Percentiles rank a stretch among this genome's conserved stretches.
Evolutionary conservation across 2,888 invertebrate species (phyloP).

Genomic region (Taenaris catops): DNA sequence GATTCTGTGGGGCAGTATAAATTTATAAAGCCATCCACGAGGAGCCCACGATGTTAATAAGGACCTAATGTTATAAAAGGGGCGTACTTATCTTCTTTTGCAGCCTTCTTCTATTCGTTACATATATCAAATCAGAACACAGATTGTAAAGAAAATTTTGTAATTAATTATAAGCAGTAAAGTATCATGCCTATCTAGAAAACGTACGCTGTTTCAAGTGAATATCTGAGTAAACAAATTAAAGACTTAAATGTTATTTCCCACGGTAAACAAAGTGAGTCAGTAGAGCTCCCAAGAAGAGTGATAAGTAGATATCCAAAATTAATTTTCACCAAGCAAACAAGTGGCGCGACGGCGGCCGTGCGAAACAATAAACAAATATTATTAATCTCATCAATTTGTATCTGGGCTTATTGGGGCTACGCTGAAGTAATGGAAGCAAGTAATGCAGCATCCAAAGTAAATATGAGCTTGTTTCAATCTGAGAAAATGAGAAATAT

Average conservation of each 20-base stretch:
- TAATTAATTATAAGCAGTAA: no score
- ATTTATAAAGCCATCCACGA: no score
- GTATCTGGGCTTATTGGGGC: slow-evolving; percentile 18
- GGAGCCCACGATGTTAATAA: no score
- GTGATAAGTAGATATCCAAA: slow-evolving; percentile 26
- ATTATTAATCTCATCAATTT: slow-evolving; percentile 40
- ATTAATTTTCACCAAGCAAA: slow-evolving; percentile 38
- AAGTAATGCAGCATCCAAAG: slow-evolving; percentile 12
- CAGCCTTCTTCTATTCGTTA: no score
- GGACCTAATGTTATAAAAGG: no score
- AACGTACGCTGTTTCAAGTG: no score
- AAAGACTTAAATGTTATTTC: slow-evolving; percentile 11
- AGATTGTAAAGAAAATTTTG: no score
- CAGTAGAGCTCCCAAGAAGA: slow-evolving; percentile 22
- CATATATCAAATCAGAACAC: neutral
- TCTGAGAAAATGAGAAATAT: no score
- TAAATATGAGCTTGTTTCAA: slow-evolving; percentile 15
- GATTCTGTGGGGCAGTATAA: no score
- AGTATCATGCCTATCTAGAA: no score
- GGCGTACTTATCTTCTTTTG: no score
- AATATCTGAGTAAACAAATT: no score
- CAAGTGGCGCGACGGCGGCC: slow-evolving; percentile 33
- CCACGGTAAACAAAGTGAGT: slow-evolving; percentile 22
- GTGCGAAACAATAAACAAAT: slow-evolving; percentile 49
- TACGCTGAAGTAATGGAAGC: slow-evolving; percentile 20